These are phyloP conservation scores for Acrocephalus kingi DNA, from an alignment of 2,113 vertebrate genomes.

Conservation along the genomic window DNA sequence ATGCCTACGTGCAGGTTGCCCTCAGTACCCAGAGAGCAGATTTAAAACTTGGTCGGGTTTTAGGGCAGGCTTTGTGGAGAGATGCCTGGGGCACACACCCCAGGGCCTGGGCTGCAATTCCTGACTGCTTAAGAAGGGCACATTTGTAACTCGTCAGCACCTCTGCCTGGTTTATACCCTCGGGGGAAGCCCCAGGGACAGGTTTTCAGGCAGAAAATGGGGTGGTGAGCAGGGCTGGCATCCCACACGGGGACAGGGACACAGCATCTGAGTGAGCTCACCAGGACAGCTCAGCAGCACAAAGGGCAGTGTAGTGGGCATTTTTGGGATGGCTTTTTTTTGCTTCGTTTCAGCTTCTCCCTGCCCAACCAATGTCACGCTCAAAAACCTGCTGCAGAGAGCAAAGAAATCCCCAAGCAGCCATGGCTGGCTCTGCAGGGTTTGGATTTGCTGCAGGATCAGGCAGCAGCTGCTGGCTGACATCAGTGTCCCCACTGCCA, in stretches of 20 bases:
- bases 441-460: background rate
- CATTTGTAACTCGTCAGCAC: background rate
- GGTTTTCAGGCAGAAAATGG: background rate
- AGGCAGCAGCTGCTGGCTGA: background rate
- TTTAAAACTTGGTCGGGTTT: background rate
- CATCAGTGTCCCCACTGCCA: background rate
- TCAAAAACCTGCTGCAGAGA: background rate
- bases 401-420: background rate
- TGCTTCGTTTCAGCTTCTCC: background rate
- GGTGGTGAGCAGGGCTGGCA: background rate
- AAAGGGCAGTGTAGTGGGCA: rapidly evolving
- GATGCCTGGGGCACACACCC: background rate
- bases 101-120: background rate
- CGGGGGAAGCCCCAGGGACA: background rate
- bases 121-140: background rate
- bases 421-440: background rate
- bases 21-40: background rate
- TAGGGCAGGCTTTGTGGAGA: rapidly evolving
- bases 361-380: rapidly evolving
- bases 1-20: background rate
- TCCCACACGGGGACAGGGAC: background rate
- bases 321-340: background rate
- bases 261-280: rapidly evolving
- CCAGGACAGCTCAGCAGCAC: background rate
- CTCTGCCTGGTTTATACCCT: background rate